Base-by-base conservation (phyloP, 2,797 vertebrate genomes). In the Poecilia picta region DNA sequence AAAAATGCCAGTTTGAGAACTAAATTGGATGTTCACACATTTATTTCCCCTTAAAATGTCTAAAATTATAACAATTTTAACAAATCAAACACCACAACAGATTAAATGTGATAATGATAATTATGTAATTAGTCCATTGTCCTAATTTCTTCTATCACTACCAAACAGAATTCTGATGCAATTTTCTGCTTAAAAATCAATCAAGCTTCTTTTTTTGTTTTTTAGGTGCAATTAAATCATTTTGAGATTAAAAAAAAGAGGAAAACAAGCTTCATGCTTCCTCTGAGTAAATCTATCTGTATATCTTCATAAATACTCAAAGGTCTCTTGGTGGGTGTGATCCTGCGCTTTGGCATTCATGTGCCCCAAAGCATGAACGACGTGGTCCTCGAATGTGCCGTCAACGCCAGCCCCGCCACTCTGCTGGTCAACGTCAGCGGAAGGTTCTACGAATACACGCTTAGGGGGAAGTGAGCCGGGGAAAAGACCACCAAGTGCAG, bases 341-440 rank as follows among this genome's bases (percentile, higher is more conserved):
- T 99, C 75, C 95, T 99, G 82, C 96, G 98, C 41, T 99, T 98
- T 0, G 98, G 97, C 33, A 96, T 99, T 90, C 98, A 98, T 0
- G 96, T 97, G 43, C 97, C 97, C 57, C 96, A 97, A 0, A 98
- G 97, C 1, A 92, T 94, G 87, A 98, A 94, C 77, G 97, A 98
- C 0, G 93, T 97, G 81, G 96, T 97, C 0, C 94, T 97, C 79
- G 96, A 95, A 93, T 99, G 98, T 88, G 97, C 97, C 0, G 94
- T 97, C 80, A 98, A 97, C 73, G 95, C 95, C 88, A 99, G 97
- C 72, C 98, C 98, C 0, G 95, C 97, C 76, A 98, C 97, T 0
- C 92, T 99, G 81, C 91, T 99, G 89, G 97, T 99, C 77, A 99
- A 99, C 0, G 96, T 99, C 92, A 99, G 97, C 0, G 98, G 98